phyloP scores from a whole-genome alignment of 1,140 invertebrate genomes.

The Lepidotrigona ventralis region DNA sequence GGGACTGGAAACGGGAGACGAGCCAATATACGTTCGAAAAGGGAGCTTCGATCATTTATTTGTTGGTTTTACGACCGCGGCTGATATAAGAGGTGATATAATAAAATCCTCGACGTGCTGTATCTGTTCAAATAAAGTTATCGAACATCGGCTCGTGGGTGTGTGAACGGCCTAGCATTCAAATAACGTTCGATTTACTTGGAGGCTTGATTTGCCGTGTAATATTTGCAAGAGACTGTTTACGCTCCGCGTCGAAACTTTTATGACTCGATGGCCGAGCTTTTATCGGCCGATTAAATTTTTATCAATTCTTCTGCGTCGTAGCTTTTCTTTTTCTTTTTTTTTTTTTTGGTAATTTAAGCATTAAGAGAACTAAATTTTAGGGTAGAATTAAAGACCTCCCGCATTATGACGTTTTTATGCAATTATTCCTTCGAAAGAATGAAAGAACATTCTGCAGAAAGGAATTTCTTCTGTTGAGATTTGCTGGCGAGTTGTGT shows the following conservation, averaged over 20 bases:
- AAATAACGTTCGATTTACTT: background rate
- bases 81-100: background rate
- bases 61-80: background rate
- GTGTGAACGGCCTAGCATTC: too few species aligned
- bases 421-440: too few species aligned
- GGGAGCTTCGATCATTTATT: background rate
- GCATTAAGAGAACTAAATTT: too few species aligned
- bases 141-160: background rate
- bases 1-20: background rate
- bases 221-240: background rate
- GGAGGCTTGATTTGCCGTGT: background rate
- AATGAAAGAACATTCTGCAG: background rate
- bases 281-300: background rate
- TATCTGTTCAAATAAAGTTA: background rate
- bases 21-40: background rate
- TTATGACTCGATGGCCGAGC: background rate
- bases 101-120: background rate
- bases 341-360: background rate
- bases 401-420: too few species aligned
- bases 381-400: too few species aligned
- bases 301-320: background rate
- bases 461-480: background rate
- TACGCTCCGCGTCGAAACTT: background rate
- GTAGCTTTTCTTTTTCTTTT: background rate
- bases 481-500: background rate